Evolutionary conservation across 2,888 invertebrate genomes (phyloP).

Genomic region (Rhingia rostrata): DNA sequence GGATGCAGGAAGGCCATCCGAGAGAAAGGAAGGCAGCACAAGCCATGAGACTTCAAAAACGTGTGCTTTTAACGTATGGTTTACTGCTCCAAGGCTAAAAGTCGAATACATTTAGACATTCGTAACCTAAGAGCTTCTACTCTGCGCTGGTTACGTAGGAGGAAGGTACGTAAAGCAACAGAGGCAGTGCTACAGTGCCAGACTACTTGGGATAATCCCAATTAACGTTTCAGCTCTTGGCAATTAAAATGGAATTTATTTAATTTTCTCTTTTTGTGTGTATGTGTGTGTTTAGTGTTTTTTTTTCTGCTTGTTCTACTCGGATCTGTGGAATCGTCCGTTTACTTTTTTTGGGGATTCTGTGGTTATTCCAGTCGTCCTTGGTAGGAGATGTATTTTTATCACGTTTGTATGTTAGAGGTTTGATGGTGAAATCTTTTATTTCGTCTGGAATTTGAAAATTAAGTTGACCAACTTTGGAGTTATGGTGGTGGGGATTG

Average conservation of each 20-base stretch:
- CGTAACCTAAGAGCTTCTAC: conserved; percentile 65
- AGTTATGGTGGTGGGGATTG: neutral
- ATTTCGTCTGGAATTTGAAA: conserved; percentile 4
- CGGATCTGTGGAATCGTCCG: neutral
- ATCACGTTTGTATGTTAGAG: conserved; percentile 33
- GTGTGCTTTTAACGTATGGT: conserved; percentile 75
- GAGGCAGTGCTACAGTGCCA: conserved; percentile 36
- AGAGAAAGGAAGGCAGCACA: conserved; percentile 21
- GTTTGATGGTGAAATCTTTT: neutral
- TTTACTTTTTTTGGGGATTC: neutral
- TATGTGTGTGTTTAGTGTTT: neutral
- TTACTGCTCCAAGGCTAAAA: conserved; percentile 73
- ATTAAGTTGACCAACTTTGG: neutral
- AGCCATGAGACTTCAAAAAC: conserved; percentile 58
- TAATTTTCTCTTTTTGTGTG: conserved; percentile 66
- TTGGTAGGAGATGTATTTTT: conserved; percentile 26
- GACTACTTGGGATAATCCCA: conserved; percentile 74
- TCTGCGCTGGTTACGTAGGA: conserved; percentile 8
- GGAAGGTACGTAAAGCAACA: conserved; percentile 48
- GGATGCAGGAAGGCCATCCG: conserved; percentile 32
- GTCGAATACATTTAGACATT: conserved; percentile 73
- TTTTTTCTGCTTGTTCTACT: neutral
- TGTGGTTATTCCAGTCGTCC: neutral
- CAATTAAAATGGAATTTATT: conserved; percentile 75
- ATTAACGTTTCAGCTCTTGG: conserved; percentile 75